Percentiles rank a stretch among this genome's conserved stretches.
Conservation (phyloP, 2,113 vertebrate species). For the Phaethornis superciliosus region DNA sequence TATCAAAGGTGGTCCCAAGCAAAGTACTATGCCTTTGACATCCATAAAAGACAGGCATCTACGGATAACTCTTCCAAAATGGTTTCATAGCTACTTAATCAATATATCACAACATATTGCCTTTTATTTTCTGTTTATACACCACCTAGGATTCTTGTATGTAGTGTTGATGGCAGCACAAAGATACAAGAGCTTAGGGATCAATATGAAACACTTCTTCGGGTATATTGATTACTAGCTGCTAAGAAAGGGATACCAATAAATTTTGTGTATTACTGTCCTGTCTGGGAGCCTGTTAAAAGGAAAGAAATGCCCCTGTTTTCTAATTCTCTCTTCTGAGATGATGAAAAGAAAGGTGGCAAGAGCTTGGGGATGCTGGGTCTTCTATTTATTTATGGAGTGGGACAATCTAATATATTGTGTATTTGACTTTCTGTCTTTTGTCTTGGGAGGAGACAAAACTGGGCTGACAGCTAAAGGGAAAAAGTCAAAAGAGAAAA, state of each 20-base stretch:
- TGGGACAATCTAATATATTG: background rate
- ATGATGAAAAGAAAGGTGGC: background rate
- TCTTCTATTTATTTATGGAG: background rate
- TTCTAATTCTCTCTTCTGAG: background rate
- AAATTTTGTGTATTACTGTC: background rate
- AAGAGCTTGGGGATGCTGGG: background rate
- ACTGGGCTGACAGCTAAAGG: background rate
- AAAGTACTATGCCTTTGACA: background rate
- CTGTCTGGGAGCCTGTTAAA: background rate
- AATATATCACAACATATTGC: background rate
- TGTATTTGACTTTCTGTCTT: background rate
- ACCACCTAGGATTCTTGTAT: background rate
- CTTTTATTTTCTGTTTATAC: conserved; percentile 26
- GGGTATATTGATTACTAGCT: conserved; percentile 20
- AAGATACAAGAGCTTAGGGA: background rate
- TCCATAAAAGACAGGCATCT: background rate
- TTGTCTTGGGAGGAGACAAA: background rate
- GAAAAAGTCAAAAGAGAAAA: background rate
- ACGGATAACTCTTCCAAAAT: conserved; percentile 31
- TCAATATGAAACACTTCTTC: conserved; percentile 35
- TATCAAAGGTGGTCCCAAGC: background rate
- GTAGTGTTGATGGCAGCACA: background rate
- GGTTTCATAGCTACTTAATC: conserved; percentile 34
- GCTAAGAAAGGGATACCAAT: background rate
- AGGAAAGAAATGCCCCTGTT: background rate